These are phyloP conservation scores for Onchidella celtica DNA, from an alignment of 2,888 invertebrate genomes.

Conservation along the genomic window DNA sequence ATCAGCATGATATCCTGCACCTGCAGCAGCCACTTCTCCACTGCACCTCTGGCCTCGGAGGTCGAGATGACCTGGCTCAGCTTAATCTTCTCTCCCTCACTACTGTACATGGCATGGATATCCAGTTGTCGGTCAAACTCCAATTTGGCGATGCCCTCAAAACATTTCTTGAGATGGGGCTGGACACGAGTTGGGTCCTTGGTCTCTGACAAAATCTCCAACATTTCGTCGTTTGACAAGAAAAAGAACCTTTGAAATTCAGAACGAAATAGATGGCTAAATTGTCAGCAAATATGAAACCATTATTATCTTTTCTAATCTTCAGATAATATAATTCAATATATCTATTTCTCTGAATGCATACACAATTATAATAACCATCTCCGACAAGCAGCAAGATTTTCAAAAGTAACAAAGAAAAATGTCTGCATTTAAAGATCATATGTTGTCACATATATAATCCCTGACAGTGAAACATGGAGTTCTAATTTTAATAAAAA, in stretches of 20 bases:
- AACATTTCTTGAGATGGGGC: conserved; percentile 81
- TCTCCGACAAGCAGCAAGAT: too few species aligned
- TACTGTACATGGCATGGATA: conserved; percentile 93
- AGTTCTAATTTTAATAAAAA: too few species aligned
- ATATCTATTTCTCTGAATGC: too few species aligned
- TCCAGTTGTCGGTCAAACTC: conserved; percentile 93
- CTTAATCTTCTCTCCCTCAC: conserved; percentile 86
- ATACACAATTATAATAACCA: too few species aligned
- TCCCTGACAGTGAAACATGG: too few species aligned
- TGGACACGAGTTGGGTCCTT: conserved; percentile 80
- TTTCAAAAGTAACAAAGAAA: too few species aligned
- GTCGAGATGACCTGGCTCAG: conserved; percentile 85
- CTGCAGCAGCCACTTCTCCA: conserved; percentile 91
- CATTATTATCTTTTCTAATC: too few species aligned
- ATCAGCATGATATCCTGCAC: conserved; percentile 91
- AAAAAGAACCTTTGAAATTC: conserved; percentile 80
- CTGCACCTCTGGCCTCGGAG: conserved; percentile 88
- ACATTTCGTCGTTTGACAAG: conserved; percentile 81
- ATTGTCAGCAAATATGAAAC: too few species aligned
- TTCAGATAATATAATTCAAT: too few species aligned
- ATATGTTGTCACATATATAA: too few species aligned
- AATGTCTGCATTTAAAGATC: too few species aligned
- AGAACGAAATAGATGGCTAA: too few species aligned
- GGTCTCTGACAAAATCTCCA: conserved; percentile 81
- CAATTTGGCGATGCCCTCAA: conserved; percentile 90